A percentile compares a stretch with the other conserved stretches of the same genome.
phyloP scores from a whole-genome alignment of 2,797 vertebrate genomes.

The Salarias fasciatus region DNA sequence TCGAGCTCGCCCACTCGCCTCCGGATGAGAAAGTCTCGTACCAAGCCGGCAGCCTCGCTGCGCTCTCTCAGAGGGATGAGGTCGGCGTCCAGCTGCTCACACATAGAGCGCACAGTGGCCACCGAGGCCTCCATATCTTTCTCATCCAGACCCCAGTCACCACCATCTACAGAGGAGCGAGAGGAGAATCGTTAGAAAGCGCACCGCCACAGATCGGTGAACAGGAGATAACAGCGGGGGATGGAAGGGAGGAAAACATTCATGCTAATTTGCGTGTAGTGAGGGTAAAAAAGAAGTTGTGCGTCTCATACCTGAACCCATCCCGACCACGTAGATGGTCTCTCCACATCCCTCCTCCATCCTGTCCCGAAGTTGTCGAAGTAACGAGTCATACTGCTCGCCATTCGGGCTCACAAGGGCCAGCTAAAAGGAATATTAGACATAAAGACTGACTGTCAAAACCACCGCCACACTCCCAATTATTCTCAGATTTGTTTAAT shows the following conservation, averaged over 20 bases:
- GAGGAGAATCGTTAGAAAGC: not conserved
- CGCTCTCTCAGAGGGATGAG: slow-evolving; percentile 94
- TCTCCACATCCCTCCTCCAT: slow-evolving; percentile 98
- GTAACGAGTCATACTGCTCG: slow-evolving; percentile 96
- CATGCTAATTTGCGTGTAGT: not conserved
- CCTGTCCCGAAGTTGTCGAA: slow-evolving; percentile 93
- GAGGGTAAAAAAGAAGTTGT: too few relatives aligned
- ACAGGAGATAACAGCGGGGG: not conserved
- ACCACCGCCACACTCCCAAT: not conserved
- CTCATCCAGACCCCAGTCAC: slow-evolving; percentile 94
- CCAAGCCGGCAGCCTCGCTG: slow-evolving; percentile 89
- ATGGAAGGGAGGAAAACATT: not conserved
- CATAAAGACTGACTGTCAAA: slow-evolving; percentile 7
- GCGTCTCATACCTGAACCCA: slow-evolving; percentile 93
- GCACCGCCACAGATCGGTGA: not conserved
- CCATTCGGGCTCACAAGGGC: slow-evolving; percentile 96
- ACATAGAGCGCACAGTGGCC: slow-evolving; percentile 94
- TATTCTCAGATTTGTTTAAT: not conserved
- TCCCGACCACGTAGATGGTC: slow-evolving; percentile 97
- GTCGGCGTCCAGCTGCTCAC: slow-evolving; percentile 93
- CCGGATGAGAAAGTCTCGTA: slow-evolving; percentile 94
- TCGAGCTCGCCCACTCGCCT: slow-evolving; percentile 96
- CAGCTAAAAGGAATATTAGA: slow-evolving; percentile 78
- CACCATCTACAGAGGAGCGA: slow-evolving; percentile 85
- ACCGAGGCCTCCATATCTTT: slow-evolving; percentile 96